phyloP scores from a whole-genome alignment of 2,888 invertebrate species.

The Drosophila infuscata region DNA sequence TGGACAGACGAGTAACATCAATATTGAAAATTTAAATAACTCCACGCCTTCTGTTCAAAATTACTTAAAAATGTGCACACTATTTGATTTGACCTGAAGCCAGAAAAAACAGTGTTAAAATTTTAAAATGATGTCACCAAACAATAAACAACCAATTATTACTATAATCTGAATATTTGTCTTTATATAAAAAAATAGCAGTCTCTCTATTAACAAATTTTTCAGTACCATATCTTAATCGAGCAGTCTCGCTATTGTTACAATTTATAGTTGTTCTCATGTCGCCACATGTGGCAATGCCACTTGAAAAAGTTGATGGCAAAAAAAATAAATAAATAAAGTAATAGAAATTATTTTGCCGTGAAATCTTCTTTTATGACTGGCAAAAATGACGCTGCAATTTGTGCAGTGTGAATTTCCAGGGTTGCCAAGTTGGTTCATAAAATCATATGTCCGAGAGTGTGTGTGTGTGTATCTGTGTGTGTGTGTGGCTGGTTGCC shows the following conservation, averaged over 20 bases:
- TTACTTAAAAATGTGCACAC: background rate
- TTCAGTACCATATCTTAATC: slow-evolving; percentile 3
- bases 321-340: background rate
- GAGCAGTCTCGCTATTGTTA: background rate
- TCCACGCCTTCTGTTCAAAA: background rate
- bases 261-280: slow-evolving; percentile 16
- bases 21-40: background rate
- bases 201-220: no score
- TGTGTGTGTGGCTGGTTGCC: slow-evolving; percentile 4
- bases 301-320: background rate
- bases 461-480: background rate
- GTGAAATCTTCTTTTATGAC: slow-evolving; percentile 39
- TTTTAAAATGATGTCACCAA: background rate
- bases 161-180: no score
- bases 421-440: slow-evolving; percentile 14
- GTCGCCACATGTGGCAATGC: slow-evolving; percentile 55
- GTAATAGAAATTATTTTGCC: slow-evolving; percentile 43
- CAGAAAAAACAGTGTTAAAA: background rate
- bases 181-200: no score
- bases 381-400: slow-evolving; percentile 31
- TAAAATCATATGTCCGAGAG: background rate
- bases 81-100: no score
- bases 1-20: background rate
- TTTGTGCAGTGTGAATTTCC: slow-evolving; percentile 17
- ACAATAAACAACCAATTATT: no score